These are phyloP conservation scores for Barbus barbus DNA, from an alignment of 2,113 vertebrate species.

Conservation along the genomic window DNA sequence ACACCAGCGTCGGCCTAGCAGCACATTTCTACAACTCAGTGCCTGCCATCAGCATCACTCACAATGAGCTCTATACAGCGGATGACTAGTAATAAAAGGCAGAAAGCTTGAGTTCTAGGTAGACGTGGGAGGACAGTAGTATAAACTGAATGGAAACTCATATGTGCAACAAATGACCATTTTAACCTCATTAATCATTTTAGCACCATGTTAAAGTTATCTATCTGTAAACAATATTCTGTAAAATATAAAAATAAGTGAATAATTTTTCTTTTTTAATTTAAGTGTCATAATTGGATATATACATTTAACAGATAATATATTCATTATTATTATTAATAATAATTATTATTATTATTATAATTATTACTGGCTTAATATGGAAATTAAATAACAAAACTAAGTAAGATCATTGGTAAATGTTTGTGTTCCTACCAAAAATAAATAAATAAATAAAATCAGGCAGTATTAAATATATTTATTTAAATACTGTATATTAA, in stretches of 20 bases:
- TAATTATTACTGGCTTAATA: too few relatives aligned
- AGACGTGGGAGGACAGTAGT: not conserved
- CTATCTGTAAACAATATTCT: not conserved
- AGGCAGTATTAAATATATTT: too few relatives aligned
- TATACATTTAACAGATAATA: not conserved
- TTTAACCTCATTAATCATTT: not conserved
- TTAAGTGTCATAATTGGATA: not conserved
- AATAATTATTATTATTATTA: too few relatives aligned
- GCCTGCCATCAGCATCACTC: slow-evolving; percentile 9
- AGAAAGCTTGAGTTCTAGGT: not conserved
- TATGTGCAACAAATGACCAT: not conserved
- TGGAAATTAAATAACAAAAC: too few relatives aligned
- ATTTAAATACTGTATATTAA: too few relatives aligned
- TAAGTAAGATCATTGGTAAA: too few relatives aligned
- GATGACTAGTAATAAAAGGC: not conserved
- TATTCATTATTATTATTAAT: too few relatives aligned
- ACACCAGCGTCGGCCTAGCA: not conserved
- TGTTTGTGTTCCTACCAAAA: too few relatives aligned
- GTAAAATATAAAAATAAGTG: too few relatives aligned
- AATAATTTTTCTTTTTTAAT: too few relatives aligned
- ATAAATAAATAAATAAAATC: too few relatives aligned
- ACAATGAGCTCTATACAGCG: not conserved
- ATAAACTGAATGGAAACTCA: not conserved
- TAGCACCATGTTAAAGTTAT: not conserved
- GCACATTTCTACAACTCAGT: not conserved